Evolutionary conservation across 2,113 vertebrate species (phyloP).

Genomic region (Oryzias curvinotus): DNA sequence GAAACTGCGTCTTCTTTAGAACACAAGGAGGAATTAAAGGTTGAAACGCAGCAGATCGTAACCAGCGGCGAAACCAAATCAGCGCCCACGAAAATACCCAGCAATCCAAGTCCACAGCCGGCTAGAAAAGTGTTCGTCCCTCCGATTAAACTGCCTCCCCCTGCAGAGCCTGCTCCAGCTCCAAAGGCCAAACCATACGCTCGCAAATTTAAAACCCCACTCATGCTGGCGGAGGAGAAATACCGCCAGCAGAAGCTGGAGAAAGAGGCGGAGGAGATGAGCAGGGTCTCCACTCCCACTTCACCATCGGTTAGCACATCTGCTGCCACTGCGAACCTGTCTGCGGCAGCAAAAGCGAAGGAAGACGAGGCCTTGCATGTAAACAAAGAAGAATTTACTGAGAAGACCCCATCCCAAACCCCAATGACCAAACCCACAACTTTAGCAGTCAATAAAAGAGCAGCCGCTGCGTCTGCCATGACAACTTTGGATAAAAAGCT

Average conservation of each 20-base stretch:
- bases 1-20: conserved; percentile 19
- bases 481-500: conserved; percentile 52
- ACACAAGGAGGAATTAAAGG: conserved; percentile 23
- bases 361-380: conserved; percentile 33
- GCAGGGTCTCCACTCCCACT: conserved; percentile 60
- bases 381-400: conserved; percentile 32
- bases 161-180: conserved; percentile 61
- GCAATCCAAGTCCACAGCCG: conserved; percentile 48
- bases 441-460: conserved; percentile 67
- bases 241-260: conserved; percentile 80
- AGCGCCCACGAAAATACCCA: conserved; percentile 40
- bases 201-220: conserved; percentile 90
- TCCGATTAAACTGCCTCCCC: conserved; percentile 78
- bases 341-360: conserved; percentile 23
- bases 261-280: conserved; percentile 76
- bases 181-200: conserved; percentile 74
- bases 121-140: conserved; percentile 70
- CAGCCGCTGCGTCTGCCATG: conserved; percentile 34
- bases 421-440: conserved; percentile 67
- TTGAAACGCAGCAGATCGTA: conserved; percentile 46
- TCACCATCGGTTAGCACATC: conserved; percentile 46
- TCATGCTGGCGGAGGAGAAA: conserved; percentile 91
- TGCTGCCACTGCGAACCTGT: conserved; percentile 9
- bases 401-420: conserved; percentile 56
- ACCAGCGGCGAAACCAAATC: conserved; percentile 39